Evolutionary conservation across 2,888 invertebrate genomes (phyloP).

Genomic region (Cremastinae sp.): DNA sequence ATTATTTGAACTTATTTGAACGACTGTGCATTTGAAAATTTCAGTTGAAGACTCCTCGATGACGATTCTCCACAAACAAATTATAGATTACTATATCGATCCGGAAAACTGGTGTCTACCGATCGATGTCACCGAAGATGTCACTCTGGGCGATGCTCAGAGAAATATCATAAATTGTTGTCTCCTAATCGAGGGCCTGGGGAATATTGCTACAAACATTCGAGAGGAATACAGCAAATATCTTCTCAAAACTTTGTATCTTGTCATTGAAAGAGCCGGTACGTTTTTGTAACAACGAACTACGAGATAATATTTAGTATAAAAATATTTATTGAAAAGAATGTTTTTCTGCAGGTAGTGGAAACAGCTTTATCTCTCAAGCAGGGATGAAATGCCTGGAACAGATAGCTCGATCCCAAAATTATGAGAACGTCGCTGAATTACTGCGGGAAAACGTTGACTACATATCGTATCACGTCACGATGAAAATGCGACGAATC

Average conservation of each 20-base stretch:
- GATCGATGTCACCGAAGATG: slow-evolving; percentile 67
- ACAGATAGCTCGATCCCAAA: slow-evolving; percentile 83
- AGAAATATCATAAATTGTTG: slow-evolving; percentile 86
- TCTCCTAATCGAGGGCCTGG: slow-evolving; percentile 87
- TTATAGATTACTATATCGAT: slow-evolving; percentile 72
- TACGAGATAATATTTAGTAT: neutral
- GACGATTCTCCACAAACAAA: slow-evolving; percentile 69
- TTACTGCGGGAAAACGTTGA: slow-evolving; percentile 87
- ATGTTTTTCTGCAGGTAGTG: slow-evolving; percentile 82
- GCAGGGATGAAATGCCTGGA: slow-evolving; percentile 84
- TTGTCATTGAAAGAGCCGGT: slow-evolving; percentile 88
- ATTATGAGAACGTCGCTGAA: slow-evolving; percentile 82
- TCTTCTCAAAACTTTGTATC: slow-evolving; percentile 85
- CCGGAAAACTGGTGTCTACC: slow-evolving; percentile 75
- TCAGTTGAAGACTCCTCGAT: slow-evolving; percentile 60
- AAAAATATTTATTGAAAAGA: slow-evolving; percentile 1
- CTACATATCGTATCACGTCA: slow-evolving; percentile 88
- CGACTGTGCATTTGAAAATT: slow-evolving; percentile 5
- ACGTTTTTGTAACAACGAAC: slow-evolving; percentile 58
- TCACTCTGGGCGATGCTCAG: slow-evolving; percentile 81
- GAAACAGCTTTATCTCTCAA: slow-evolving; percentile 84
- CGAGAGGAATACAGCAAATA: slow-evolving; percentile 83
- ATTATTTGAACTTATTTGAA: slow-evolving; percentile 50
- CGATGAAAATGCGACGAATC: slow-evolving; percentile 84
- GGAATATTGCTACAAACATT: slow-evolving; percentile 83